Evolutionary conservation across 2,113 vertebrate species (phyloP).

Genomic region (Melozone crissalis): DNA sequence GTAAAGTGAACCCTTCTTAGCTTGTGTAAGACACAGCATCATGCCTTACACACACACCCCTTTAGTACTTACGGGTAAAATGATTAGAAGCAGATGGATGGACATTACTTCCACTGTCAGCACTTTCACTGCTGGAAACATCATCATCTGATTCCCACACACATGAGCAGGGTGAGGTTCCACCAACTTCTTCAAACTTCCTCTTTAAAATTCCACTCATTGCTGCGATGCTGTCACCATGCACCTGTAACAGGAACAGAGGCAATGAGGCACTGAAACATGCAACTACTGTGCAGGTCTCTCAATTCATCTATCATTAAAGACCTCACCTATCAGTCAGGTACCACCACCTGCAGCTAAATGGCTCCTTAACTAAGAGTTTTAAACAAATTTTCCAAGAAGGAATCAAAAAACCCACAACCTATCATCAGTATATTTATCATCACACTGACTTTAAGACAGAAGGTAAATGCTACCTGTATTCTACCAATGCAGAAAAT

Average conservation of each 20-base stretch:
- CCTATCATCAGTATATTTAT: not conserved
- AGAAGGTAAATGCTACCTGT: not conserved
- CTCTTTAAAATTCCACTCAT: slow-evolving; percentile 96
- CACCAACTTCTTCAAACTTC: slow-evolving; percentile 91
- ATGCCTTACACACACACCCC: not conserved
- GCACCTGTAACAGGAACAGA: slow-evolving; percentile 70
- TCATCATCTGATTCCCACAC: slow-evolving; percentile 89
- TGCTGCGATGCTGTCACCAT: slow-evolving; percentile 67
- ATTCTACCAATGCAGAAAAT: not conserved
- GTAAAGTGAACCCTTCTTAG: not conserved
- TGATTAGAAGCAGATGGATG: slow-evolving; percentile 82
- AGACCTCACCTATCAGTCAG: not conserved
- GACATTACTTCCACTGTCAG: slow-evolving; percentile 86
- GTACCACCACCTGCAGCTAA: not conserved
- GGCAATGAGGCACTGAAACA: slow-evolving; percentile 44
- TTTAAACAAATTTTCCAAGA: not conserved
- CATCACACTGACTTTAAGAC: not conserved
- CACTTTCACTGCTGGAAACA: slow-evolving; percentile 88
- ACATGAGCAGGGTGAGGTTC: slow-evolving; percentile 83
- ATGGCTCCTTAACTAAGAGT: not conserved
- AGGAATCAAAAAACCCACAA: not conserved
- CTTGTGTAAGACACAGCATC: not conserved
- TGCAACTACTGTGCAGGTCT: slow-evolving; percentile 67
- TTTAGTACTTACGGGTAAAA: slow-evolving; percentile 82
- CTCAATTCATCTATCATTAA: not conserved